Conservation (phyloP, 2,888 invertebrate species). For the Euclidia mi region DNA sequence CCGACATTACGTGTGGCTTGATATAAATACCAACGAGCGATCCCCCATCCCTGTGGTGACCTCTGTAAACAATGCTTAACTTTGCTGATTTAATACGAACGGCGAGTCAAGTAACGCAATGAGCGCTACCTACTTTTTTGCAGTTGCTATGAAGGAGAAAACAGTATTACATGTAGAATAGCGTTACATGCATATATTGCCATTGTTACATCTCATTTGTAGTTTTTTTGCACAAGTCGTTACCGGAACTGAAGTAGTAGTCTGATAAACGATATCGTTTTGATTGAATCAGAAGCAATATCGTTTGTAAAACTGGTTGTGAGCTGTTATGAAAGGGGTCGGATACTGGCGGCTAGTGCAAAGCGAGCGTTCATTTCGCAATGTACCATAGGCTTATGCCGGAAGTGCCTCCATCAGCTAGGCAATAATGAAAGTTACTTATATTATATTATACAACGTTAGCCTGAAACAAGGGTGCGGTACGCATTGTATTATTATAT, state of each 20-base stretch:
- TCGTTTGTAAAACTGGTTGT: constrained; percentile 24
- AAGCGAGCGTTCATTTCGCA: constrained; percentile 39
- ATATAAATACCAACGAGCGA: too few species aligned
- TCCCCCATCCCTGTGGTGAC: too few species aligned
- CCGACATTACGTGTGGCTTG: too few species aligned
- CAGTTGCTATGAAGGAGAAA: too few species aligned
- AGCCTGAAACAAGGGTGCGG: constrained; percentile 23
- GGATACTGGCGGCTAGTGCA: not conserved
- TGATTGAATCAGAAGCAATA: constrained; percentile 28
- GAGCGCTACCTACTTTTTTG: too few species aligned
- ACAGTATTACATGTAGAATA: too few species aligned
- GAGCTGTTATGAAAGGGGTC: constrained; percentile 30
- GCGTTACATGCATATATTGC: not conserved
- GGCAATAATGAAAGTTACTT: constrained; percentile 27
- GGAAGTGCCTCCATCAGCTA: constrained; percentile 27
- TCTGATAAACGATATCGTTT: constrained; percentile 26
- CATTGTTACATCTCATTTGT: constrained; percentile 18
- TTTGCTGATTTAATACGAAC: too few species aligned
- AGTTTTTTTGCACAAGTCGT: constrained; percentile 14
- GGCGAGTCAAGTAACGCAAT: too few species aligned
- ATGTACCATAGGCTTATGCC: constrained; percentile 22
- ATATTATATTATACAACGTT: constrained; percentile 18
- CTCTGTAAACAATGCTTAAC: too few species aligned
- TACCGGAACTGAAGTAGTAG: constrained; percentile 29
- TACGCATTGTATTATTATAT: not conserved